A percentile compares a stretch with the other conserved stretches of the same genome.
These are phyloP conservation scores for Hemistola chrysoprasaria DNA, from an alignment of 2,888 invertebrate genomes.

Conservation along the genomic window DNA sequence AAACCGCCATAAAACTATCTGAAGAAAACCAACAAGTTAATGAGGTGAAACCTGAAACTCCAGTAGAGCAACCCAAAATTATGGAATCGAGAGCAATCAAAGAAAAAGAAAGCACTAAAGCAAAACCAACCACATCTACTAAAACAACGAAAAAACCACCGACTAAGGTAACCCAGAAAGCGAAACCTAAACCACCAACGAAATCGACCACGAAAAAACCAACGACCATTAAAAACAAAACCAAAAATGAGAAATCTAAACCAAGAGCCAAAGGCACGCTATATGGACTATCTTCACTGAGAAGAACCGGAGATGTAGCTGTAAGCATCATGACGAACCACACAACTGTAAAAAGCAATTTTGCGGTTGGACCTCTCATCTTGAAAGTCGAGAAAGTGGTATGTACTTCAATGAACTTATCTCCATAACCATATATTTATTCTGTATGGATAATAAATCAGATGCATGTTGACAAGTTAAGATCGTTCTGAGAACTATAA, in stretches of 20 bases:
- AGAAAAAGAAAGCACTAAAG: constrained; percentile 60
- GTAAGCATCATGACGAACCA: constrained; percentile 90
- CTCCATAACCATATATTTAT: constrained; percentile 15
- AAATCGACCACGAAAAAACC: constrained; percentile 64
- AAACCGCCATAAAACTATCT: constrained; percentile 43
- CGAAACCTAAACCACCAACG: constrained; percentile 58
- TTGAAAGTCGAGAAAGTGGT: constrained; percentile 91
- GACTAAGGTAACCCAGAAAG: constrained; percentile 52
- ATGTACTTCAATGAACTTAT: constrained; percentile 27
- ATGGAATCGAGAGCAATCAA: constrained; percentile 60
- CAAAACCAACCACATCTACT: constrained; percentile 51
- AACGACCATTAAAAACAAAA: constrained; percentile 56
- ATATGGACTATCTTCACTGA: constrained; percentile 90
- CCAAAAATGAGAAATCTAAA: constrained; percentile 75
- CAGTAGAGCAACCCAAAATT: constrained; percentile 31
- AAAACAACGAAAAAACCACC: constrained; percentile 46
- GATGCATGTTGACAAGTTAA: constrained; percentile 12
- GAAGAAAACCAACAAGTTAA: constrained; percentile 42
- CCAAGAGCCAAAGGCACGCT: constrained; percentile 89
- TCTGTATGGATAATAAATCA: constrained; percentile 1
- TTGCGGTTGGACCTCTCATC: constrained; percentile 89
- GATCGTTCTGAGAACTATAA: constrained; percentile 3
- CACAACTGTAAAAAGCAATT: constrained; percentile 92
- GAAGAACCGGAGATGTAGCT: constrained; percentile 90
- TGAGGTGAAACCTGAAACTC: constrained; percentile 41